Percentiles rank a stretch among this genome's conserved stretches.
Evolutionary conservation across 2,888 invertebrate species (phyloP).

Genomic region (Nycteola revayana): DNA sequence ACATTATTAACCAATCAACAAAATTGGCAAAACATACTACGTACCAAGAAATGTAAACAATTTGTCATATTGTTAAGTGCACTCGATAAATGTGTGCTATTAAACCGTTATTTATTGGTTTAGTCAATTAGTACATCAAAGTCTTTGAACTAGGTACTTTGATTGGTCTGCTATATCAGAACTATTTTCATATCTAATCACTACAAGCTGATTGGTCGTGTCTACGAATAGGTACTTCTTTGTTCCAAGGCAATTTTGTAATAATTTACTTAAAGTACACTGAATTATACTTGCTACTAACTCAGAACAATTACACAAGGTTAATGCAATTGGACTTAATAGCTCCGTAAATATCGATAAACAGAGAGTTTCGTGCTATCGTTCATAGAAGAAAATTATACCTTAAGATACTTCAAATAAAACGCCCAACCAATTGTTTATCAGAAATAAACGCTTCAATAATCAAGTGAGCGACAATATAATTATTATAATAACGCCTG

Average conservation of each 20-base stretch:
- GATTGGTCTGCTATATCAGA: conserved; percentile 11
- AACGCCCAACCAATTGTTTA: conserved; percentile 44
- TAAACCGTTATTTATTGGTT: no score
- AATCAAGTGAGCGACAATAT: conserved; percentile 34
- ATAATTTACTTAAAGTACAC: conserved; percentile 46
- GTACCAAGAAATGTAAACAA: conserved; percentile 5
- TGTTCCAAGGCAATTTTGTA: conserved; percentile 40
- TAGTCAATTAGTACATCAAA: no score
- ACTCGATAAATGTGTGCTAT: no score
- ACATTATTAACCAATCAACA: no score
- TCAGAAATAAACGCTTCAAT: conserved; percentile 37
- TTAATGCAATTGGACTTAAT: conserved; percentile 65
- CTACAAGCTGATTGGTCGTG: conserved; percentile 14
- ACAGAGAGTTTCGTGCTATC: conserved; percentile 48
- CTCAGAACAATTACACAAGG: conserved; percentile 53
- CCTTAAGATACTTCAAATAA: conserved; percentile 43
- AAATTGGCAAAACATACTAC: conserved; percentile 6
- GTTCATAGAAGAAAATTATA: conserved; percentile 51
- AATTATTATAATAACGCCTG: conserved; percentile 48
- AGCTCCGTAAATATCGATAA: conserved; percentile 59
- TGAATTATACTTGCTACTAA: conserved; percentile 42
- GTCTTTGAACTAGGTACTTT: no score
- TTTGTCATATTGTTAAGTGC: no score
- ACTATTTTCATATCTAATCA: conserved; percentile 28
- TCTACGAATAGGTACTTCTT: conserved; percentile 20